Percentiles rank a stretch among this genome's conserved stretches.
Evolutionary conservation across 2,888 invertebrate species (phyloP).

Genomic region (Osmoderma eremita): DNA sequence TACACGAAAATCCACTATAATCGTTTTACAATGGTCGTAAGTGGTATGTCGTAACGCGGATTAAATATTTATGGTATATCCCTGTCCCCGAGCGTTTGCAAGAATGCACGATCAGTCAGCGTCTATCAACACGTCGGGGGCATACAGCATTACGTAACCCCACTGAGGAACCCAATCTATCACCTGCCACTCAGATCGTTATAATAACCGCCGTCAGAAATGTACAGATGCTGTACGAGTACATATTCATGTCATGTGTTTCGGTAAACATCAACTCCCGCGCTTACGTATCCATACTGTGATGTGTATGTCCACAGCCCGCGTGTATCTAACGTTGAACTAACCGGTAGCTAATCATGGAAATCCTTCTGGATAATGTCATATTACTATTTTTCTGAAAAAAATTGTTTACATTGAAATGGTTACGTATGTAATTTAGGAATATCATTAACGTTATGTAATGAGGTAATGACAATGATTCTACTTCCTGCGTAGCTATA

Average conservation of each 20-base stretch:
- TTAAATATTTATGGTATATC: conserved; percentile 52
- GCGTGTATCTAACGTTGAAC: conserved; percentile 14
- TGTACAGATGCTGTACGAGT: conserved; percentile 44
- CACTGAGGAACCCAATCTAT: conserved; percentile 51
- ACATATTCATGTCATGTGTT: conserved; percentile 44
- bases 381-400: conserved; percentile 13
- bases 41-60: conserved; percentile 47
- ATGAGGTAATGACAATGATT: no score
- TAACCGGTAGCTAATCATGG: conserved; percentile 15
- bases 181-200: conserved; percentile 49
- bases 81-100: conserved; percentile 46
- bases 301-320: not conserved
- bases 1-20: conserved; percentile 58
- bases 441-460: not conserved
- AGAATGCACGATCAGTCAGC: conserved; percentile 52
- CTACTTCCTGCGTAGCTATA: not conserved
- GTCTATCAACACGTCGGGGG: conserved; percentile 49
- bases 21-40: conserved; percentile 50
- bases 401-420: conserved; percentile 7
- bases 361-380: conserved; percentile 13
- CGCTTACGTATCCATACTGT: conserved; percentile 20
- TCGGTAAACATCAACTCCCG: conserved; percentile 29
- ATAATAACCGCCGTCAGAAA: conserved; percentile 49
- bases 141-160: conserved; percentile 47
- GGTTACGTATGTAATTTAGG: not conserved